Evolutionary conservation across 2,113 vertebrate species (phyloP).

Genomic region (Meleagris gallopavo): DNA sequence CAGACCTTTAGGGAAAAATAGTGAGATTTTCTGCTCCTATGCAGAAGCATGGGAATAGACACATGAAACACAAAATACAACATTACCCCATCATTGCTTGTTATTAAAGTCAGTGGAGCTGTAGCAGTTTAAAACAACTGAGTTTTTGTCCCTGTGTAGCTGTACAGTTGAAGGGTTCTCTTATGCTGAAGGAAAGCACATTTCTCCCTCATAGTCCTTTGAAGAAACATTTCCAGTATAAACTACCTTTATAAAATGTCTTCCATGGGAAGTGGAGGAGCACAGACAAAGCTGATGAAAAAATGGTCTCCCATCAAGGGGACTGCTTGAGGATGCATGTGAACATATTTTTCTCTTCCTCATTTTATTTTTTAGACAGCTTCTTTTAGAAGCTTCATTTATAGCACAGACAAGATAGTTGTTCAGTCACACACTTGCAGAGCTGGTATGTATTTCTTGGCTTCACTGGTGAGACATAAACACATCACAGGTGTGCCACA

Average conservation of each 20-base stretch:
- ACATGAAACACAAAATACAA: background rate
- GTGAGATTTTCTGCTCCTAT: background rate
- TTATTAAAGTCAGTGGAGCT: conserved; percentile 23
- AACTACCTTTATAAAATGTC: background rate
- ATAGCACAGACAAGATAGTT: background rate
- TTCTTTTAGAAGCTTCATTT: background rate
- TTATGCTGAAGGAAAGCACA: background rate
- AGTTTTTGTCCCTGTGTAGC: background rate
- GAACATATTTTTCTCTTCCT: background rate
- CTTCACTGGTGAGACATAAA: background rate
- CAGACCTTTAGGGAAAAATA: background rate
- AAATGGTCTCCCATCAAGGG: background rate
- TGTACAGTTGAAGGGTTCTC: background rate
- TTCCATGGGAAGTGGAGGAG: background rate
- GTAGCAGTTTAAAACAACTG: background rate
- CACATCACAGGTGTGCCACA: accelerated
- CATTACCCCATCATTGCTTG: background rate
- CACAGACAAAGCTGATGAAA: background rate
- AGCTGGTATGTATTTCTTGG: background rate
- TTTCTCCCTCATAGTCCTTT: background rate
- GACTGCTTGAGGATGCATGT: background rate
- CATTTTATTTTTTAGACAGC: background rate
- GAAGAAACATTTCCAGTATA: background rate
- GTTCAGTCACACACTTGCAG: background rate
- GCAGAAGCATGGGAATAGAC: background rate